These are phyloP conservation scores for Sigmodon hispidus DNA, from an alignment of 2,113 vertebrate genomes.

Conservation along the genomic window DNA sequence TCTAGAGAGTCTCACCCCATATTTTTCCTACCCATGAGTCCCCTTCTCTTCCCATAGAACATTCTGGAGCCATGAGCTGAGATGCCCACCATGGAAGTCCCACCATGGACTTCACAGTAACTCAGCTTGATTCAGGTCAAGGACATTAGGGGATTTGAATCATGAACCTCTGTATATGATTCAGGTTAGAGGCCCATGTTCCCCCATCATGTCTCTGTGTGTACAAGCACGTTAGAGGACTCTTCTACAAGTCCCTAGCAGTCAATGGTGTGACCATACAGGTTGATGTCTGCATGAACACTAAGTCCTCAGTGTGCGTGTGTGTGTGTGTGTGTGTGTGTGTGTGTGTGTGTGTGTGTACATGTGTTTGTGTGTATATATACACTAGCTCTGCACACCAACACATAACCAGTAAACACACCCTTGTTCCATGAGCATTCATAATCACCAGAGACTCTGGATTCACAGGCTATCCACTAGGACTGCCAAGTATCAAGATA, in stretches of 20 bases:
- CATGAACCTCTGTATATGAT: fast-evolving
- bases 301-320: neutral
- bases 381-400: neutral
- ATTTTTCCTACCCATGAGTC: neutral
- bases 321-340: neutral
- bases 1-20: neutral
- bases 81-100: neutral
- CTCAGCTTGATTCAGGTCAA: no score
- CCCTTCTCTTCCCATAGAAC: neutral
- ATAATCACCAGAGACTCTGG: neutral
- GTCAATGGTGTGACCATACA: fast-evolving
- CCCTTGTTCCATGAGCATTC: neutral
- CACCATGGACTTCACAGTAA: neutral
- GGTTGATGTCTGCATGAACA: neutral
- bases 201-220: fast-evolving
- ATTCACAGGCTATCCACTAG: neutral
- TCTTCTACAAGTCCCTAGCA: neutral
- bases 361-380: neutral
- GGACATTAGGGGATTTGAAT: neutral
- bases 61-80: neutral
- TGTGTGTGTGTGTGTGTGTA: no score
- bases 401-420: neutral
- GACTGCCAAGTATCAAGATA: neutral
- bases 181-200: neutral
- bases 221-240: neutral